Conservation (phyloP, 2,888 invertebrate genomes). For the Pollenia angustigena region DNA sequence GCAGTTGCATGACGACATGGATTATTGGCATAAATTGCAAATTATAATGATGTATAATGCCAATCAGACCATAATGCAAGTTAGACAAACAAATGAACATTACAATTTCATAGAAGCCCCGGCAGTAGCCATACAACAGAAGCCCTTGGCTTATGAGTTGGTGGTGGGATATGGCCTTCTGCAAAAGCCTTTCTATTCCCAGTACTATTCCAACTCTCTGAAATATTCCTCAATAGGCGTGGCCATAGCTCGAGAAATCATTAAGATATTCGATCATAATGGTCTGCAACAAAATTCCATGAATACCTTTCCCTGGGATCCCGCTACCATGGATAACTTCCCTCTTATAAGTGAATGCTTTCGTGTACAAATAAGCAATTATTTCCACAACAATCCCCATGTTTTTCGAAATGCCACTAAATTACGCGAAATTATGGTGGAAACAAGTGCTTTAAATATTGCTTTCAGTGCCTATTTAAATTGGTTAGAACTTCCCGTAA, state of each 20-base stretch:
- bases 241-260: slow-evolving; percentile 77
- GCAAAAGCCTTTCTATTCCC: slow-evolving; percentile 80
- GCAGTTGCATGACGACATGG: slow-evolving; percentile 73
- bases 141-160: slow-evolving; percentile 76
- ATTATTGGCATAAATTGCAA: slow-evolving; percentile 79
- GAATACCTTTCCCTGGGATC: slow-evolving; percentile 76
- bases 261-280: slow-evolving; percentile 77
- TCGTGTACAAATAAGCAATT: slow-evolving; percentile 79
- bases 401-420: slow-evolving; percentile 78
- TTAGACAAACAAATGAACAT: slow-evolving; percentile 72
- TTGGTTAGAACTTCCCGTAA: slow-evolving; percentile 78
- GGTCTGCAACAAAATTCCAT: slow-evolving; percentile 72
- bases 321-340: slow-evolving; percentile 75
- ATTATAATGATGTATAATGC: slow-evolving; percentile 76
- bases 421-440: slow-evolving; percentile 78
- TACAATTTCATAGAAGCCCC: slow-evolving; percentile 75
- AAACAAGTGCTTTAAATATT: slow-evolving; percentile 79
- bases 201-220: slow-evolving; percentile 77
- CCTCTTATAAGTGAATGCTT: slow-evolving; percentile 78
- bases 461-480: slow-evolving; percentile 81
- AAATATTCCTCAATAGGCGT: slow-evolving; percentile 79
- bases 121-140: slow-evolving; percentile 76
- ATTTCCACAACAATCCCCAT: slow-evolving; percentile 78
- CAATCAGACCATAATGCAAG: slow-evolving; percentile 74
- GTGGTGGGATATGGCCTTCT: slow-evolving; percentile 79